phyloP scores from a whole-genome alignment of 2,888 invertebrate genomes.

The Chaetoderma sp. region DNA sequence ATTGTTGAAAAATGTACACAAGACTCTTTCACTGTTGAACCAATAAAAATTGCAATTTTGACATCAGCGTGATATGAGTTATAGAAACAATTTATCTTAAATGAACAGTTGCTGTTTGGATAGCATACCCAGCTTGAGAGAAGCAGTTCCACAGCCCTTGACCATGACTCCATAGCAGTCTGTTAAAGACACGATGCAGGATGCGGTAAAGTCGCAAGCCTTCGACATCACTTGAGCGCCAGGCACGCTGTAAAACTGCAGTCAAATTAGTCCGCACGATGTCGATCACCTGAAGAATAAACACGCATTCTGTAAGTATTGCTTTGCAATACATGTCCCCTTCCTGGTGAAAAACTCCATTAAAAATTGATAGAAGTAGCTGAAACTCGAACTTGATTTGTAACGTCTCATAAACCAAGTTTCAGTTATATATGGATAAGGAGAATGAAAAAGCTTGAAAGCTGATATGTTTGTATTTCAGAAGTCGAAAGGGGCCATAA shows the following conservation, averaged over 20 bases:
- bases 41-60: not conserved
- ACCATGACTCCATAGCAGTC: conserved; percentile 68
- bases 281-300: conserved; percentile 62
- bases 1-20: too few relatives aligned
- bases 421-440: too few relatives aligned
- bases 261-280: conserved; percentile 67
- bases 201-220: conserved; percentile 61
- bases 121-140: conserved; percentile 49
- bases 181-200: conserved; percentile 65
- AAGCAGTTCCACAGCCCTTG: conserved; percentile 69
- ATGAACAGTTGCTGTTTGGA: not conserved
- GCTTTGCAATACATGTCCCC: too few relatives aligned
- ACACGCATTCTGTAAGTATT: too few relatives aligned
- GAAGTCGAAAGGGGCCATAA: too few relatives aligned
- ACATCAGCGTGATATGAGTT: not conserved
- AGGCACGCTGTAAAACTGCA: conserved; percentile 62
- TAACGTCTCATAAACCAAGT: too few relatives aligned
- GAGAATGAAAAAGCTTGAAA: too few relatives aligned
- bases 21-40: too few relatives aligned
- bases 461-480: too few relatives aligned
- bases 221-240: conserved; percentile 61
- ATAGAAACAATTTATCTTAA: not conserved
- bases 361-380: too few relatives aligned
- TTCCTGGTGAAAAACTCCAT: too few relatives aligned
- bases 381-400: not conserved